phyloP scores from a whole-genome alignment of 2,113 vertebrate species.

The Mus musculus region GRCm39 chr12:116101001-116101500 shows the following conservation, averaged over 20 bases:
- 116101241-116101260: accelerated
- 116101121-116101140: not conserved
- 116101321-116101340: accelerated
- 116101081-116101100: not conserved
- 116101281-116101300: accelerated
- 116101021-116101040: accelerated
- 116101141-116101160: not conserved
- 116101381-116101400: not conserved
- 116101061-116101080: not conserved
- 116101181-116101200: not conserved
- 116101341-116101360: too few species aligned
- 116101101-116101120: not conserved
- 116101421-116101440: not conserved
- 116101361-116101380: not conserved
- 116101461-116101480: accelerated
- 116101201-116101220: accelerated
- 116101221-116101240: not conserved
- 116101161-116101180: not conserved
- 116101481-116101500: accelerated
- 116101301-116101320: not conserved
- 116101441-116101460: accelerated
- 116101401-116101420: not conserved
- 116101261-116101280: not conserved
- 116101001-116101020: accelerated
- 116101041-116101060: not conserved